phyloP scores from a whole-genome alignment of 2,888 invertebrate genomes.

The Helobdella robusta region DNA sequence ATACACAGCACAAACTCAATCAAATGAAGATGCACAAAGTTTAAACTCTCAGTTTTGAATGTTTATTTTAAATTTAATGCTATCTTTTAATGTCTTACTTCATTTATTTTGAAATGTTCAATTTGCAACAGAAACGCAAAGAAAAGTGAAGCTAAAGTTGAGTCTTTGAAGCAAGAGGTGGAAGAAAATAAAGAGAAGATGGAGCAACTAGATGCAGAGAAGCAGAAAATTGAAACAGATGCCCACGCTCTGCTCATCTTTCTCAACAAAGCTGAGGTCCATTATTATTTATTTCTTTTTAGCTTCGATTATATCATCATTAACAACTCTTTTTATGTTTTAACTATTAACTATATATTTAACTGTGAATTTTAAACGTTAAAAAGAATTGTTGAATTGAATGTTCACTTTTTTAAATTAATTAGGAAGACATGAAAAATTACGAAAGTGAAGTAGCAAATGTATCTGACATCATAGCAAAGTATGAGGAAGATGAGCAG shows the following conservation, averaged over 20 bases:
- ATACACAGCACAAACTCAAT: no score
- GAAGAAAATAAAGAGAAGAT: conserved; percentile 59
- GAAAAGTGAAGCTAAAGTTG: conserved; percentile 62
- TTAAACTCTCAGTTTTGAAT: no score
- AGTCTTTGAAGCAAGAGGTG: conserved; percentile 59
- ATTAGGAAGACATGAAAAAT: conserved; percentile 41
- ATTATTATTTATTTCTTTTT: not conserved
- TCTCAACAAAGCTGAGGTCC: conserved; percentile 43
- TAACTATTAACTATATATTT: not conserved
- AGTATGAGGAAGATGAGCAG: conserved; percentile 42
- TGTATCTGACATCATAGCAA: conserved; percentile 38
- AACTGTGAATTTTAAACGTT: not conserved
- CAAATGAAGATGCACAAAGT: no score
- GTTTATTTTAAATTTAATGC: no score
- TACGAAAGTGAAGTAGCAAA: conserved; percentile 40
- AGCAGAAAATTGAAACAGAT: conserved; percentile 32
- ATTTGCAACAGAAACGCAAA: conserved; percentile 59
- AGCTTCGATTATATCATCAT: not conserved
- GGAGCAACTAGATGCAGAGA: conserved; percentile 31
- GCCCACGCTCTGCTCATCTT: conserved; percentile 52
- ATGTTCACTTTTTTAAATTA: not conserved
- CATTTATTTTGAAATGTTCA: not conserved
- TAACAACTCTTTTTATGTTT: not conserved
- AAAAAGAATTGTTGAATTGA: not conserved
- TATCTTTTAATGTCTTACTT: not conserved